phyloP scores from a whole-genome alignment of 2,113 vertebrate genomes.

The Sturnira hondurensis region DNA sequence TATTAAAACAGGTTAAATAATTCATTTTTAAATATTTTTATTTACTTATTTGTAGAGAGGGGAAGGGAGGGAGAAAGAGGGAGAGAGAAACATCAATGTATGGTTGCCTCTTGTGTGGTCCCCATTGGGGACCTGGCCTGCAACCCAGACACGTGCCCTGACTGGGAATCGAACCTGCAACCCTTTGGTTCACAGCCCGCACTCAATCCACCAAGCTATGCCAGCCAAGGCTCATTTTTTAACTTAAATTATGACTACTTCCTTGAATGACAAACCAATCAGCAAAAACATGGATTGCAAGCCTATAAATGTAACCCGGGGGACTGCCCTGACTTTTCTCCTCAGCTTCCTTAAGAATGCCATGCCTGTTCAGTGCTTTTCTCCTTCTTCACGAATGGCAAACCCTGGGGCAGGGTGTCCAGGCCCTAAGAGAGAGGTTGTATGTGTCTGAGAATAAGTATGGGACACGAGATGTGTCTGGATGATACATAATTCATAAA shows the following conservation, averaged over 20 bases:
- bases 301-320: not conserved
- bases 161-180: too few relatives aligned
- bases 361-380: not conserved
- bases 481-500: not conserved
- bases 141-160: too few relatives aligned
- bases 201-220: too few relatives aligned
- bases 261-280: not conserved
- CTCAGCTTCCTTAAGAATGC: not conserved
- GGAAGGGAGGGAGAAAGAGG: too few relatives aligned
- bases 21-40: too few relatives aligned
- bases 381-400: not conserved
- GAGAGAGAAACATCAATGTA: too few relatives aligned
- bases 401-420: not conserved
- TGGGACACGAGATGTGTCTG: not conserved
- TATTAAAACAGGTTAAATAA: not conserved
- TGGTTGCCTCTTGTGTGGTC: too few relatives aligned
- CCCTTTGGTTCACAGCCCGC: too few relatives aligned
- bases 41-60: too few relatives aligned
- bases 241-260: constrained; percentile 26
- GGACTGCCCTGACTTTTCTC: not conserved
- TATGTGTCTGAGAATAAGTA: not conserved
- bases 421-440: not conserved
- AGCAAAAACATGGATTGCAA: not conserved
- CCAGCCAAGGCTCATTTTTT: too few relatives aligned
- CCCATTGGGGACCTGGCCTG: too few relatives aligned